Base-by-base conservation (phyloP, 2,888 invertebrate species). In the Timandra comae region DNA sequence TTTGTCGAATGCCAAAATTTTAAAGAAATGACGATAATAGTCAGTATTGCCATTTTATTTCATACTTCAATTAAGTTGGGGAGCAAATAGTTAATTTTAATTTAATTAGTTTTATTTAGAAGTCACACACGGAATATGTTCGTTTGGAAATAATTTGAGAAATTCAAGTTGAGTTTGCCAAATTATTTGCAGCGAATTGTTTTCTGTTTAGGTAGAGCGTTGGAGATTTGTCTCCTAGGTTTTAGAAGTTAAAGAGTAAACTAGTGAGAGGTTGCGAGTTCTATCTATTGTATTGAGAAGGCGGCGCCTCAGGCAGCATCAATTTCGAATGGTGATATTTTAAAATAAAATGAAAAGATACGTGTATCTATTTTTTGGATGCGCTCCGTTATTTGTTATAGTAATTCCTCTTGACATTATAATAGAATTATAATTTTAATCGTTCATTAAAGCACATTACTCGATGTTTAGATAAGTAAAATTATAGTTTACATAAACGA, bases 291-390 rank as follows among this genome's bases (percentile, higher is more conserved):
- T 46, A 54, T 49, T 50, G 47, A 33, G 43, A 42, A 56, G 49
- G 46, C 43, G 52, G 49, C 49, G 60, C 54, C 56, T 47, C 39
- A 41, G 50, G 61, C 67, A 63, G 57, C 60, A 65, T 66, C 63
- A 67, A 72, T 67, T 66, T 57, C 48, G 58, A 65, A 55, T 60
- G 49, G 73, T 76, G 72, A 74, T 76, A 75, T 72, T 72, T 69
- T 66, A 50, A 63, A 63, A 56, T 56, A 68, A 72, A 47, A 51
- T 33, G 49, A 43, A 72, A 47, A 52, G 33, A 49, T 41, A 62
- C 54, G 46, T 58, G 56, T 52, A 57, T 59, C 63, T 64, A 61
- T 69, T 69, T 63, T 65, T 55, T 63, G 64, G 63, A 53, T 53
- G 49, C 51, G 49, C 47, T 54, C 36, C 30, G 42, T 47, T 43